These are phyloP conservation scores for Noctua janthina DNA, from an alignment of 2,888 invertebrate species.

Conservation along the genomic window DNA sequence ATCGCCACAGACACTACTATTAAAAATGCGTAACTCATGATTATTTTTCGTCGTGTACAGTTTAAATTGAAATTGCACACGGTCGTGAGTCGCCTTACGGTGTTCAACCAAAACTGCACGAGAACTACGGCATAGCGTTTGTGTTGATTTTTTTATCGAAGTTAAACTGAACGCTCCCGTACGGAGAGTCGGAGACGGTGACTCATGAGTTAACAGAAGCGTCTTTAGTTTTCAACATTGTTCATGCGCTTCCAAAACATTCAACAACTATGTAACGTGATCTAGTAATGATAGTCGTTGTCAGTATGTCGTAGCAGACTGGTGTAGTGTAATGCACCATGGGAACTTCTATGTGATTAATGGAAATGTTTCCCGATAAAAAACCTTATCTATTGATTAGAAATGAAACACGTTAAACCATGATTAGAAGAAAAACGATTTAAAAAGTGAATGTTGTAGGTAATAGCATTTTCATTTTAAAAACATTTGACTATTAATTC, in stretches of 20 bases:
- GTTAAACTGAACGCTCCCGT: slow-evolving; percentile 70
- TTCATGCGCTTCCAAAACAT: slow-evolving; percentile 32
- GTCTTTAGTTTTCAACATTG: slow-evolving; percentile 53
- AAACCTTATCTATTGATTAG: slow-evolving; percentile 52
- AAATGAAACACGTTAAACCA: slow-evolving; percentile 25
- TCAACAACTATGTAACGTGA: slow-evolving; percentile 9
- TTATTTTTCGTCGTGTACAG: slow-evolving; percentile 41
- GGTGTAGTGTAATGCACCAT: slow-evolving; percentile 1
- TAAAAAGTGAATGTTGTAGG: not conserved
- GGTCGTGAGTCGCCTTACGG: slow-evolving; percentile 68
- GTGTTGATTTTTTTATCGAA: slow-evolving; percentile 82
- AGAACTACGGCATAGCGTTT: slow-evolving; percentile 70
- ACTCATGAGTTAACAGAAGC: slow-evolving; percentile 72
- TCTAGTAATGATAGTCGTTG: slow-evolving; percentile 15
- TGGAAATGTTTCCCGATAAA: slow-evolving; percentile 17
- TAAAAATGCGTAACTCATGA: slow-evolving; percentile 82
- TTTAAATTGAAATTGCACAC: slow-evolving; percentile 43
- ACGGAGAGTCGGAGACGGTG: slow-evolving; percentile 41
- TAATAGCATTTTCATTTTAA: not conserved
- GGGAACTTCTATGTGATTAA: slow-evolving; percentile 15
- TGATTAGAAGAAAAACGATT: slow-evolving; percentile 39
- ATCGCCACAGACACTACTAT: slow-evolving; percentile 86
- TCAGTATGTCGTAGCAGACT: not conserved
- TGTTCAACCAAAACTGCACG: slow-evolving; percentile 79
- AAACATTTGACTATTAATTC: not conserved